Conservation (phyloP, 2,797 vertebrate genomes). For the Enteromius mattozi region DNA sequence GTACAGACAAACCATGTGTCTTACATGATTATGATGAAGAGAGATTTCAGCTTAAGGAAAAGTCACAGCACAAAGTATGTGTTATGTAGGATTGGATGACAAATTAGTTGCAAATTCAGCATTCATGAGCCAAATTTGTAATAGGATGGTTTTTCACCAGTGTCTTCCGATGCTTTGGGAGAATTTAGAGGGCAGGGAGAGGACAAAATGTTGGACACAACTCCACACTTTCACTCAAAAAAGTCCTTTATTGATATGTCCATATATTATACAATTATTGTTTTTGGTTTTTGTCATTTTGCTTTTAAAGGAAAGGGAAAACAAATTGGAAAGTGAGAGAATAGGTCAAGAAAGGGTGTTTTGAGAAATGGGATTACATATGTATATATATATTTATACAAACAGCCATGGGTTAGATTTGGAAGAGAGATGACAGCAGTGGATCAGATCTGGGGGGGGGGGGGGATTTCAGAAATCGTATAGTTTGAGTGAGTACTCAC, state of each 20-base stretch:
- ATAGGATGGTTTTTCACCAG: not conserved
- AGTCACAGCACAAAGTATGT: constrained; percentile 64
- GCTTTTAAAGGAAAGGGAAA: constrained; percentile 20
- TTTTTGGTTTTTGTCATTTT: constrained; percentile 49
- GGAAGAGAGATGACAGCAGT: constrained; percentile 32
- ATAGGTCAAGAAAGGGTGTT: constrained; percentile 24
- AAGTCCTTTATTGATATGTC: constrained; percentile 57
- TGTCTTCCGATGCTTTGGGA: constrained; percentile 1
- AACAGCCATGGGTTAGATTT: constrained; percentile 36
- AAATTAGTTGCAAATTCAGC: not conserved
- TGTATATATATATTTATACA: constrained; percentile 56
- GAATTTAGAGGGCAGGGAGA: constrained; percentile 52
- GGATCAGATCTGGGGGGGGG: constrained; percentile 21
- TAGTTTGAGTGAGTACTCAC: constrained; percentile 85
- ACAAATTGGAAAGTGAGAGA: constrained; percentile 37
- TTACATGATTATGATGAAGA: constrained; percentile 13
- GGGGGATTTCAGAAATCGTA: constrained; percentile 47
- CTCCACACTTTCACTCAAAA: constrained; percentile 67
- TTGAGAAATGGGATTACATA: constrained; percentile 32
- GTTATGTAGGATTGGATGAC: constrained; percentile 22
- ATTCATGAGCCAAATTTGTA: constrained; percentile 14
- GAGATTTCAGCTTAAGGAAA: constrained; percentile 56
- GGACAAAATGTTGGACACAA: constrained; percentile 70
- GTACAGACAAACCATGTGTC: constrained; percentile 5
- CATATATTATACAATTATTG: constrained; percentile 58